Evolutionary conservation across 2,797 vertebrate species (phyloP).

Genomic region (Sebastes steindachneri): DNA sequence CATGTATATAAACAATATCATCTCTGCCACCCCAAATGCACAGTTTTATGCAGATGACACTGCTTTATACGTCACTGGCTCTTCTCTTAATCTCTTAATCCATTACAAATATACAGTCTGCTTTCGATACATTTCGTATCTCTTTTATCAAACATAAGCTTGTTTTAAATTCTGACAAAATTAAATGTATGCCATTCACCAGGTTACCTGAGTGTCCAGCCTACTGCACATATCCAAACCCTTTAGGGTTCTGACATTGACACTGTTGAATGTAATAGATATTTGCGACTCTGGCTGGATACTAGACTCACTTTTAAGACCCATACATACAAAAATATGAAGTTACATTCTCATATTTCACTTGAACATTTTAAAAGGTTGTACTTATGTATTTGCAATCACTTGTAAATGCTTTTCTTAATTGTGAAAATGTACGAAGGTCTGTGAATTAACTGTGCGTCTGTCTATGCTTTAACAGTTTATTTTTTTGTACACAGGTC

Average conservation of each 20-base stretch:
- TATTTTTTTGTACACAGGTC: background rate
- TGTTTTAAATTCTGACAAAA: no score
- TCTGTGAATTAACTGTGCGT: background rate
- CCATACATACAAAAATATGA: background rate
- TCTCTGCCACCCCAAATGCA: background rate
- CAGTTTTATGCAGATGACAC: background rate
- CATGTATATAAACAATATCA: background rate
- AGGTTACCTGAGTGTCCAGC: no score
- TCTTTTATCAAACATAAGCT: background rate
- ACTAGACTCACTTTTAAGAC: no score
- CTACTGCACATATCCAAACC: no score
- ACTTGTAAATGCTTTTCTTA: background rate
- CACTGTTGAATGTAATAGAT: no score
- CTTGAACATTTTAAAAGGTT: background rate
- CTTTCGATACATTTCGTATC: background rate
- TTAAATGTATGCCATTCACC: no score
- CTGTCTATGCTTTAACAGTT: background rate
- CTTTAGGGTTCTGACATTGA: no score
- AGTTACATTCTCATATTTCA: background rate
- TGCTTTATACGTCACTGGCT: background rate
- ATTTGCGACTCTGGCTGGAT: no score
- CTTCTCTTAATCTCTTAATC: background rate
- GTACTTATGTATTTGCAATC: background rate
- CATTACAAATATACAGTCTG: background rate
- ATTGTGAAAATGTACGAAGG: background rate